These are phyloP conservation scores for Sipha flava DNA, from an alignment of 1,140 invertebrate genomes.

Conservation along the genomic window DNA sequence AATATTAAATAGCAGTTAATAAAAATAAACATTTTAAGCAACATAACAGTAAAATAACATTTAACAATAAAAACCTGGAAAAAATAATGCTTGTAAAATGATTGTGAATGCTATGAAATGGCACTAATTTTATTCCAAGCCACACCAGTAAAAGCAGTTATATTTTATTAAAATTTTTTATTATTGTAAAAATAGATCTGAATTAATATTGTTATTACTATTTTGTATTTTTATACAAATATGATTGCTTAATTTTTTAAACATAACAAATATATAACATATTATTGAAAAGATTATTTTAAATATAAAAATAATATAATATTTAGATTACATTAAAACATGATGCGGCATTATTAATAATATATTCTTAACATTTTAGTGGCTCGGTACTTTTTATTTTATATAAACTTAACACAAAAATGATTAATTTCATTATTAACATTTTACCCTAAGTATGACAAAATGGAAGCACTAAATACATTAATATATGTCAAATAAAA, in stretches of 20 bases:
- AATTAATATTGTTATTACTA: background rate
- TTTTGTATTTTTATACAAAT: background rate
- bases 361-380: background rate
- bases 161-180: background rate
- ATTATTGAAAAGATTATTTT: background rate
- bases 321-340: background rate
- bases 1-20: background rate
- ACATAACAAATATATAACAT: background rate
- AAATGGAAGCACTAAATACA: constrained; percentile 1
- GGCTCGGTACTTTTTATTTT: background rate
- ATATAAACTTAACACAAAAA: background rate
- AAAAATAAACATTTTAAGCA: background rate
- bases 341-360: background rate
- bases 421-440: background rate
- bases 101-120: background rate
- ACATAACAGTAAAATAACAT: background rate
- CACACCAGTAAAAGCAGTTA: background rate
- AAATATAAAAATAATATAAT: background rate
- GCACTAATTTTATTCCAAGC: background rate
- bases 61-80: background rate
- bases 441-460: background rate
- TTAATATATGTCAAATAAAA: background rate
- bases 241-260: background rate
- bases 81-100: background rate
- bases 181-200: too few relatives aligned